phyloP scores from a whole-genome alignment of 1,140 invertebrate genomes.

The Danaus plexippus region DNA sequence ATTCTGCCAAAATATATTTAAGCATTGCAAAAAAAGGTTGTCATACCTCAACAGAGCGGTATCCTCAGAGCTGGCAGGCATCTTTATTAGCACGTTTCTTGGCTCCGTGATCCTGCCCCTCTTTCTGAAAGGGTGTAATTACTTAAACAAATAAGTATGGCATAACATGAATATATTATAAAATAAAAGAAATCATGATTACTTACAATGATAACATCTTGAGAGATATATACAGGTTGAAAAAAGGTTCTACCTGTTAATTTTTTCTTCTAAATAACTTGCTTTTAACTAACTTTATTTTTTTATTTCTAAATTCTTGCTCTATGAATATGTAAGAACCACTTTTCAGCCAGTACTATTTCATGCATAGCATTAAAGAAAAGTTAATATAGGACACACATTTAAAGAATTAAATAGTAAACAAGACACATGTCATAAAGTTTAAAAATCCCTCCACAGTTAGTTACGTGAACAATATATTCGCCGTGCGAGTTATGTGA shows the following conservation, averaged over 20 bases:
- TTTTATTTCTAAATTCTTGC: conserved; percentile 21
- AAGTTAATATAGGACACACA: conserved; percentile 14
- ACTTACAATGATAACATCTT: conserved; percentile 37
- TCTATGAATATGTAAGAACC: conserved; percentile 36
- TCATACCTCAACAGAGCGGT: conserved; percentile 52
- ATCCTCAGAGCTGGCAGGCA: conserved; percentile 49
- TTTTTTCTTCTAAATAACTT: conserved; percentile 28
- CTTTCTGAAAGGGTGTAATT: conserved; percentile 36
- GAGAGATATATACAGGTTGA: conserved; percentile 26
- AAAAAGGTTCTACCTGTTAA: conserved; percentile 34
- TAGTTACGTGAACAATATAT: conserved; percentile 13
- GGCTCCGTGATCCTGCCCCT: conserved; percentile 10
- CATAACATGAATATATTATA: conserved; percentile 1
- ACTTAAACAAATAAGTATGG: not conserved
- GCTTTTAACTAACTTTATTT: conserved; percentile 34
- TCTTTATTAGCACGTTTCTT: conserved; percentile 24
- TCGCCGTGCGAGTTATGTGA: conserved; percentile 9
- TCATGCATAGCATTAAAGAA: conserved; percentile 41
- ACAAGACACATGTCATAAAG: conserved; percentile 13
- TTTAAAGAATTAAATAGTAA: conserved; percentile 12
- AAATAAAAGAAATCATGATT: conserved; percentile 10
- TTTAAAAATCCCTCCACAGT: conserved; percentile 18
- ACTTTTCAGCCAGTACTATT: conserved; percentile 37
- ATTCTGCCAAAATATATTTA: not conserved
- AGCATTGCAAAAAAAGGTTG: not conserved